These are phyloP conservation scores for Corythoichthys haematopterus DNA, from an alignment of 2,113 vertebrate species.

Conservation along the genomic window DNA sequence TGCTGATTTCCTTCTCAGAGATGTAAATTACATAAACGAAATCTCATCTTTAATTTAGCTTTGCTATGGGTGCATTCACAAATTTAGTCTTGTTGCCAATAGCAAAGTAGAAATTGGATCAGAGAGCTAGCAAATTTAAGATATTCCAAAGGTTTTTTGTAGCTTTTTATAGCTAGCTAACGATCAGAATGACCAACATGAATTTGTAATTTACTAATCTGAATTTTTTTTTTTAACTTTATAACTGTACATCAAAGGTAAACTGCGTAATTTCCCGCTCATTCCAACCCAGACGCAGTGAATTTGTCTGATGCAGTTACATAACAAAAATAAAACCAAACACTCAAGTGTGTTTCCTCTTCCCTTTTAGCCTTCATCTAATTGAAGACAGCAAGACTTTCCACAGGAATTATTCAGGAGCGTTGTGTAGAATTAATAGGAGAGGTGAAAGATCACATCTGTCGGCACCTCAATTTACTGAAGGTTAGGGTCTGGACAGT, in stretches of 20 bases:
- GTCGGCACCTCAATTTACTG: neutral
- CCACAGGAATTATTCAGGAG: neutral
- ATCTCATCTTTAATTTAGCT: too few relatives aligned
- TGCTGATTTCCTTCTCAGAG: too few relatives aligned
- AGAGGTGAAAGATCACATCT: neutral
- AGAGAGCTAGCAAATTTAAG: too few relatives aligned
- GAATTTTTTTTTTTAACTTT: neutral
- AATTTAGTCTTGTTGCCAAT: too few relatives aligned
- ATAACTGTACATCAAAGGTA: neutral
- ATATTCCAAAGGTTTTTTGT: too few relatives aligned
- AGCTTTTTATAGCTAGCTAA: too few relatives aligned
- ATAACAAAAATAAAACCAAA: neutral
- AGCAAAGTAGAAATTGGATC: too few relatives aligned
- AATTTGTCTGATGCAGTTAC: neutral
- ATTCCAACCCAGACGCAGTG: neutral
- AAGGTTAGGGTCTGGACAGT: neutral
- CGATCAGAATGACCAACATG: neutral
- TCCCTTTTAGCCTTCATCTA: neutral
- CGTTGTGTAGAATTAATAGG: neutral
- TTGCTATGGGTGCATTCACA: too few relatives aligned
- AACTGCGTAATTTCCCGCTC: neutral
- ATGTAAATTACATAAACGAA: too few relatives aligned
- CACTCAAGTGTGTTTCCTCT: neutral
- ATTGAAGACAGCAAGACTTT: conserved; percentile 1
- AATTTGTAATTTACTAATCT: neutral